Conservation (phyloP, 2,797 vertebrate species). For the Odontamblyopus rebecca region DNA sequence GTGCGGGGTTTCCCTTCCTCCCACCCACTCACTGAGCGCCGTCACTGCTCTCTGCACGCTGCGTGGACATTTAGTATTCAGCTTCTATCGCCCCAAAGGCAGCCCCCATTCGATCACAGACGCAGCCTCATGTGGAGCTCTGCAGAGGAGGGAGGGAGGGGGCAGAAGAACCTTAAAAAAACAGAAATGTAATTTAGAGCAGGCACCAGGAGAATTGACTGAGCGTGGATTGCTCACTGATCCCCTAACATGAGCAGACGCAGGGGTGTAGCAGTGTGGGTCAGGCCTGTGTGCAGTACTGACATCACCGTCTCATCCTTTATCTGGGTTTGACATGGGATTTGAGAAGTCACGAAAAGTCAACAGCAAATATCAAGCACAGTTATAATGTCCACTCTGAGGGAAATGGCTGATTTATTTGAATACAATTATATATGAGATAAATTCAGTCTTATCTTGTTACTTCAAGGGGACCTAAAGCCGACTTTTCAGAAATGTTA, state of each 20-base stretch:
- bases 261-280: constrained; percentile 17
- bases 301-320: constrained; percentile 25
- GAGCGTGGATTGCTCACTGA: constrained; percentile 44
- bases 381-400: constrained; percentile 30
- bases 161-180: constrained; percentile 16
- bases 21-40: constrained; percentile 38
- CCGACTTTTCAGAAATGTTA: no score
- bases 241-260: constrained; percentile 18
- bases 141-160: constrained; percentile 26
- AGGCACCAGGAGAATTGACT: constrained; percentile 46
- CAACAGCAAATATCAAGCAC: constrained; percentile 36
- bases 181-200: constrained; percentile 60
- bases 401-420: constrained; percentile 33
- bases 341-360: constrained; percentile 43
- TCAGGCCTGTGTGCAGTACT: constrained; percentile 13
- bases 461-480: no score
- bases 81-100: constrained; percentile 26
- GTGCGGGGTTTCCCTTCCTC: constrained; percentile 58
- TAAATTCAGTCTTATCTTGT: background rate
- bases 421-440: constrained; percentile 15
- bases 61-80: constrained; percentile 51
- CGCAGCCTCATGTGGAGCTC: constrained; percentile 35
- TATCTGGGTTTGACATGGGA: constrained; percentile 10
- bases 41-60: constrained; percentile 28
- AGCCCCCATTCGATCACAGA: constrained; percentile 48